Conservation (phyloP, 2,797 vertebrate species). For the Pygocentrus nattereri region DNA sequence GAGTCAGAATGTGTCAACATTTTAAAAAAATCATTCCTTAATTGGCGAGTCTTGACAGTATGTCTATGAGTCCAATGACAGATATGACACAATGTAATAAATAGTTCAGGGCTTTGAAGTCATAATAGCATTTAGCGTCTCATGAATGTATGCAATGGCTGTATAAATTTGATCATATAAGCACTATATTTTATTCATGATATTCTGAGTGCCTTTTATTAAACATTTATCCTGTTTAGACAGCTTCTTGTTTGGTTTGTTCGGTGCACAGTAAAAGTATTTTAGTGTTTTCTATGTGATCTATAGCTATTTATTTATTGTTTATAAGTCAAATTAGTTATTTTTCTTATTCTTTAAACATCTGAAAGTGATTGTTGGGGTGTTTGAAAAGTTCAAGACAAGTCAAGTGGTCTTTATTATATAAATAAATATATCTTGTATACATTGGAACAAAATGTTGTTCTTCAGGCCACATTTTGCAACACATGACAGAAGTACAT, state of each 20-base stretch:
- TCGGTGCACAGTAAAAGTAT: slow-evolving; percentile 1
- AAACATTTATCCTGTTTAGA: slow-evolving; percentile 73
- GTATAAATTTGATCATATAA: slow-evolving; percentile 68
- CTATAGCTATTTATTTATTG: neutral
- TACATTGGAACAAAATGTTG: too few species aligned
- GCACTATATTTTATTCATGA: slow-evolving; percentile 72
- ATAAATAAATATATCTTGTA: too few species aligned
- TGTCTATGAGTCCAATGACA: slow-evolving; percentile 18
- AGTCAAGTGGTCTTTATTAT: too few species aligned
- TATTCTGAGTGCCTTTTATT: slow-evolving; percentile 85
- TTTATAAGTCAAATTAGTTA: neutral
- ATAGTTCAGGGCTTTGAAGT: slow-evolving; percentile 26
- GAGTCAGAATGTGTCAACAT: slow-evolving; percentile 16
- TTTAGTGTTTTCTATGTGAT: too few species aligned
- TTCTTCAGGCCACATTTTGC: too few species aligned
- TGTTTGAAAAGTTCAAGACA: too few species aligned
- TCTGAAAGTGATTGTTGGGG: neutral
- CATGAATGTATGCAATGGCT: slow-evolving; percentile 66
- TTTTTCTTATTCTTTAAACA: neutral
- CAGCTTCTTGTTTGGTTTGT: slow-evolving; percentile 38
- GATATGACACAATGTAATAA: slow-evolving; percentile 43
- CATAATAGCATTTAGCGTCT: slow-evolving; percentile 45
- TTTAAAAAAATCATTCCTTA: slow-evolving; percentile 4
- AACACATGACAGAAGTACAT: too few species aligned
- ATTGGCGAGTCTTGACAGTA: slow-evolving; percentile 17